phyloP scores from a whole-genome alignment of 2,797 vertebrate species.

The Lophotriccus pileatus region DNA sequence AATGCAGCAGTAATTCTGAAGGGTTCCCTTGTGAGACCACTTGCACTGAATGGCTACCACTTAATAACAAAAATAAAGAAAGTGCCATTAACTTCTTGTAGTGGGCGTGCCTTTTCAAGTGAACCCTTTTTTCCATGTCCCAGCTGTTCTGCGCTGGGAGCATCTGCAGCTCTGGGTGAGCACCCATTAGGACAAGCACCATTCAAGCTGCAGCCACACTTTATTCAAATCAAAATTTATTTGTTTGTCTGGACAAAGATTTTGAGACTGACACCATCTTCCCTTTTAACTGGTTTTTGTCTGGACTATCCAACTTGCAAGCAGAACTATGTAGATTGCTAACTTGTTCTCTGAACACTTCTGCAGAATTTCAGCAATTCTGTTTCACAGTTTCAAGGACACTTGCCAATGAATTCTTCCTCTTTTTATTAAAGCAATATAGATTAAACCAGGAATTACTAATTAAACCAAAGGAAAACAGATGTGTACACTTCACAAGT shows the following conservation, averaged over 20 bases:
- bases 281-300: neutral
- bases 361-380: neutral
- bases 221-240: neutral
- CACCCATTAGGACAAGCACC: neutral
- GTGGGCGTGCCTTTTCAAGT: neutral
- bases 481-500: neutral
- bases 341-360: neutral
- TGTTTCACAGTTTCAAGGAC: neutral
- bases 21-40: neutral
- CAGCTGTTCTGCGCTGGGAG: neutral
- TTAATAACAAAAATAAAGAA: neutral
- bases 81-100: neutral
- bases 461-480: neutral
- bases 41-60: neutral
- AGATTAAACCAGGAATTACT: neutral
- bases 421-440: neutral
- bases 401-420: neutral
- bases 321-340: accelerated
- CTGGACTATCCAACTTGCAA: neutral
- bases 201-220: neutral
- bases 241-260: neutral
- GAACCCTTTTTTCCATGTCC: neutral
- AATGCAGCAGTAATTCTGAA: neutral
- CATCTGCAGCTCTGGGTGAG: neutral
- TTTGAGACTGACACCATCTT: neutral